Evolutionary conservation across 1,140 invertebrate species (phyloP).

Genomic region (Drosophila azteca): DNA sequence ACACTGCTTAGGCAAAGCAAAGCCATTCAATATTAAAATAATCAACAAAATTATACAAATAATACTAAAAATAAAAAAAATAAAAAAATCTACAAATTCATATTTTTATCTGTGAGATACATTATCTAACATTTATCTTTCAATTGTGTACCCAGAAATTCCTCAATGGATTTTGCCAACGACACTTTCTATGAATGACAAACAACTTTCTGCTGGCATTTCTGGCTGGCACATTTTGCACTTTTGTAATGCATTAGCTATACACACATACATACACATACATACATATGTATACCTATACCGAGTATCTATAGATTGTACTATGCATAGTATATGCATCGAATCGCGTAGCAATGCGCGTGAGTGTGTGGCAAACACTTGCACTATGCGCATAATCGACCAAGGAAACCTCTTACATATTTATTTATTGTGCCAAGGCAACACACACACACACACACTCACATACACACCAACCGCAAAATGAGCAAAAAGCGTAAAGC

Average conservation of each 20-base stretch:
- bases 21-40: too few relatives aligned
- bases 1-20: too few relatives aligned
- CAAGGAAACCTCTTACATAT: constrained; percentile 61
- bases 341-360: neutral
- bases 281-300: constrained; percentile 1
- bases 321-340: constrained; percentile 11
- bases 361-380: constrained; percentile 66
- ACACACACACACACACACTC: constrained; percentile 8
- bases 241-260: constrained; percentile 24
- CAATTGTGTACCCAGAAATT: neutral
- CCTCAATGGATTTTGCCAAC: constrained; percentile 39
- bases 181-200: constrained; percentile 68
- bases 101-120: too few relatives aligned
- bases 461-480: neutral
- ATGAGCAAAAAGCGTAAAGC: neutral
- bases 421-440: constrained; percentile 77
- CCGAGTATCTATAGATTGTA: constrained; percentile 13
- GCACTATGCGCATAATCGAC: constrained; percentile 71
- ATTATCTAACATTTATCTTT: too few relatives aligned
- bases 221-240: constrained; percentile 24
- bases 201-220: constrained; percentile 23
- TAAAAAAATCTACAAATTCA: too few relatives aligned
- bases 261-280: constrained; percentile 4
- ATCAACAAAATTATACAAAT: too few relatives aligned
- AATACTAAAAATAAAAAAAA: too few relatives aligned